phyloP scores from a whole-genome alignment of 2,888 invertebrate species.

The Amphiduros pacificus region DNA sequence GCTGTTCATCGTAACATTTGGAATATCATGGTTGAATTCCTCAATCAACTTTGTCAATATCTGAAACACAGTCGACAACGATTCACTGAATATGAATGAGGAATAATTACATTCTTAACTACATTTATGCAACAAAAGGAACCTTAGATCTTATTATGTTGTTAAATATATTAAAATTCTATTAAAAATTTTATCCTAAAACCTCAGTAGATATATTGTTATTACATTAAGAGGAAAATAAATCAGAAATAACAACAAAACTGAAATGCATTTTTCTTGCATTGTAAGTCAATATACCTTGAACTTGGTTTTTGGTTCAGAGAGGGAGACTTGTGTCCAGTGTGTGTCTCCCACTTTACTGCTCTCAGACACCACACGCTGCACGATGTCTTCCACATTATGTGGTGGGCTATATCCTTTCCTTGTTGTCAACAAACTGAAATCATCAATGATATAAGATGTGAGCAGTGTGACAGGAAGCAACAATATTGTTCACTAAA shows the following conservation, averaged over 20 bases:
- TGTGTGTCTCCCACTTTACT: slow-evolving; percentile 15
- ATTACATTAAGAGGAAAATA: not conserved
- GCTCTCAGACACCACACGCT: slow-evolving; percentile 65
- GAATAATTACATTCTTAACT: not conserved
- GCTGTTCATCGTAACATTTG: slow-evolving; percentile 78
- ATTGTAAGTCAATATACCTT: slow-evolving; percentile 44
- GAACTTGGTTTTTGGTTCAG: slow-evolving; percentile 62
- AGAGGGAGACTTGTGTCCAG: slow-evolving; percentile 29
- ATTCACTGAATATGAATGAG: not conserved
- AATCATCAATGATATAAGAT: too few relatives aligned
- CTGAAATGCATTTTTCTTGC: too few relatives aligned
- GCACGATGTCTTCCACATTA: slow-evolving; percentile 69
- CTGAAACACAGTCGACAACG: slow-evolving; percentile 33
- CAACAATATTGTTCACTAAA: too few relatives aligned
- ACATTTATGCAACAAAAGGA: not conserved
- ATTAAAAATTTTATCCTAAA: not conserved
- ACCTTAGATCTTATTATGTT: not conserved
- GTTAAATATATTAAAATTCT: not conserved
- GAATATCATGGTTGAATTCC: slow-evolving; percentile 76
- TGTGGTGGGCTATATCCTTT: slow-evolving; percentile 70
- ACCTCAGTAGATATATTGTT: not conserved
- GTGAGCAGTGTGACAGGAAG: too few relatives aligned
- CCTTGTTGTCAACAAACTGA: slow-evolving; percentile 29
- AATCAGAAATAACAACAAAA: too few relatives aligned
- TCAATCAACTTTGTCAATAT: slow-evolving; percentile 72